phyloP scores from a whole-genome alignment of 2,797 vertebrate genomes.

The Smutsia temminckii region DNA sequence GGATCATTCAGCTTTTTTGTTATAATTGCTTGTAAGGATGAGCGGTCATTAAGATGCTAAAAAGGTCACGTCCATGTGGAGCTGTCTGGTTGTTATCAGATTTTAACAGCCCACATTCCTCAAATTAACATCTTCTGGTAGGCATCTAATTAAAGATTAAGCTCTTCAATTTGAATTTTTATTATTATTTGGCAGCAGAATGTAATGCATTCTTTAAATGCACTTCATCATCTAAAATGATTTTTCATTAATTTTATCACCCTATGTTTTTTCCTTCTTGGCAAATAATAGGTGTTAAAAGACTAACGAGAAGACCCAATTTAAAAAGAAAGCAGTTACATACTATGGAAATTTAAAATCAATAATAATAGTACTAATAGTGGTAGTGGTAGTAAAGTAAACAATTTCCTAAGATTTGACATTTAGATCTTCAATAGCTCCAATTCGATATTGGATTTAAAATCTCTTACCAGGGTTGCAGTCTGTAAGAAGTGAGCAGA shows the following conservation, averaged over 20 bases:
- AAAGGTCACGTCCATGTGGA: constrained; percentile 64
- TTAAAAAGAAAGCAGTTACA: constrained; percentile 31
- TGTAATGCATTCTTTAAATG: constrained; percentile 46
- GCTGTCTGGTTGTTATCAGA: constrained; percentile 66
- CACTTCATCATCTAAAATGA: constrained; percentile 55
- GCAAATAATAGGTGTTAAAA: constrained; percentile 40
- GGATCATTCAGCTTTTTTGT: background rate
- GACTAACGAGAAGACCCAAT: constrained; percentile 7
- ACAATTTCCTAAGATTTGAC: background rate
- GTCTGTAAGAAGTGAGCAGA: constrained; percentile 99
- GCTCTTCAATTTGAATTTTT: constrained; percentile 63
- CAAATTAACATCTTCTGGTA: constrained; percentile 74
- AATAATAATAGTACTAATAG: background rate
- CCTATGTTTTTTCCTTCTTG: constrained; percentile 2
- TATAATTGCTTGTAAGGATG: constrained; percentile 58
- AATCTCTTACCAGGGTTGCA: constrained; percentile 93
- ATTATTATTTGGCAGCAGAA: constrained; percentile 64
- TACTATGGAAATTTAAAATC: constrained; percentile 17
- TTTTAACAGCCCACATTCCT: constrained; percentile 66
- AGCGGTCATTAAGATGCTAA: constrained; percentile 61
- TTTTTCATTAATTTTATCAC: constrained; percentile 58
- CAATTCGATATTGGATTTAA: fast-evolving
- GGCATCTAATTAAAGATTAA: constrained; percentile 73
- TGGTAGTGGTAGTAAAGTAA: background rate
- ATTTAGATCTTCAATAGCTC: background rate